Base-by-base conservation (phyloP, 2,797 vertebrate species). In the Sebastes cheni region DNA sequence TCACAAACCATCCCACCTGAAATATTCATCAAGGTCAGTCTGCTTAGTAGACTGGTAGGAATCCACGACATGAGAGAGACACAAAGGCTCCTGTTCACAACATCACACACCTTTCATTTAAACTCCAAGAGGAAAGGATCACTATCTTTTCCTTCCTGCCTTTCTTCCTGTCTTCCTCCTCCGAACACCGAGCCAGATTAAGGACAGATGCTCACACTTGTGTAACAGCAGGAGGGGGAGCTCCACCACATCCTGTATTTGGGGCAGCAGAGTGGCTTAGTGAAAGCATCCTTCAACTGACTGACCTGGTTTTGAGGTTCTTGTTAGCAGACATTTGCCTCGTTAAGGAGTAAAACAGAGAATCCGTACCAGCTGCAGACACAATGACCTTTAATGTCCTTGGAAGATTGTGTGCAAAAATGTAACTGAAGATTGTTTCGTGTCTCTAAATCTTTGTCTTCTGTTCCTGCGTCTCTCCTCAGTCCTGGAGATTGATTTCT, bases 401-500 rank as follows among this genome's bases (percentile, higher is more conserved):
- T 68, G 18, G 22, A 56, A 23, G 27, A 8, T 0, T 8, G 30
- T 73, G n/a, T 74, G 52, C 8, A 36, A 22, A 46, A 67, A 34
- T 36, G 4, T 11, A 32, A 8, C 10, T 12, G 9, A 56, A 60
- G 42, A 70, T 8, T 59, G 16, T 59, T 71, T 34, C 20, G 4
- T 36, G n/a, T 52, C 39, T 72, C 23, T 85, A 13, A 54, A 20
- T 60, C 3, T 66, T 8, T 72, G 18, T 56, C 27, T 13, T 68
- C 11, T 23, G 27, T 14, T 62, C 66, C 27, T 32, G 16, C 36
- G 1, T 75, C n/a, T 76, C 62, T 56, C 58, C 61, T 56, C 84
- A 98, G 97, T 99, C 79, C 93, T 97, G 94, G 98, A 99, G 91
- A 98, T 98, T 30, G 96, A 98, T 83, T 99, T 99, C 94, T 95